These are phyloP conservation scores for Myanophis thanlyinensis DNA, from an alignment of 2,113 vertebrate genomes.

Conservation along the genomic window DNA sequence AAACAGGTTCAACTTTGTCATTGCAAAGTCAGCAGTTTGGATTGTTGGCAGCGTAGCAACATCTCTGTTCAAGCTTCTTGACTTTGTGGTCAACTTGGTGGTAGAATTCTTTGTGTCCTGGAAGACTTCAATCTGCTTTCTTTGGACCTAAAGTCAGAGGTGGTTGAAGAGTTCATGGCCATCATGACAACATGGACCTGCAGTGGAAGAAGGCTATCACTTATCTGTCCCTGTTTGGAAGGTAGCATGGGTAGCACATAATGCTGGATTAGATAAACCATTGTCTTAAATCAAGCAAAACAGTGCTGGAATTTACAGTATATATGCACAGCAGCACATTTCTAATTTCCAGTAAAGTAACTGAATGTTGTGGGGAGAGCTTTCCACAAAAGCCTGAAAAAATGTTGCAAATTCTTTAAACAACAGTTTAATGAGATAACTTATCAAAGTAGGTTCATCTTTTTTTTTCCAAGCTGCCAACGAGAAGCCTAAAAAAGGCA, in stretches of 20 bases:
- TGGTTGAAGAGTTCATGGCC: background rate
- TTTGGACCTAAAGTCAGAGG: background rate
- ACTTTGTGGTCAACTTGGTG: background rate
- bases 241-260: background rate
- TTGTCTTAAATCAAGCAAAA: background rate
- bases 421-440: background rate
- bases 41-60: background rate
- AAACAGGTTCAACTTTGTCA: no score
- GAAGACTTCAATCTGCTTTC: background rate
- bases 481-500: background rate
- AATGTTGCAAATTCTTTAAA: background rate
- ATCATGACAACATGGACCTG: background rate
- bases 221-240: background rate
- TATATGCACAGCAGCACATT: background rate
- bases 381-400: background rate
- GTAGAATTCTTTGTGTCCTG: background rate
- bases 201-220: background rate
- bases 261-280: background rate
- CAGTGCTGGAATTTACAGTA: background rate
- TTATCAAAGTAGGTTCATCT: background rate
- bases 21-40: no score
- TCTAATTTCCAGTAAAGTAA: background rate
- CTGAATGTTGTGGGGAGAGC: background rate
- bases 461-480: background rate
- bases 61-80: background rate